Evolutionary conservation across 2,797 vertebrate species (phyloP).

Genomic region (Xenentodon cancila): DNA sequence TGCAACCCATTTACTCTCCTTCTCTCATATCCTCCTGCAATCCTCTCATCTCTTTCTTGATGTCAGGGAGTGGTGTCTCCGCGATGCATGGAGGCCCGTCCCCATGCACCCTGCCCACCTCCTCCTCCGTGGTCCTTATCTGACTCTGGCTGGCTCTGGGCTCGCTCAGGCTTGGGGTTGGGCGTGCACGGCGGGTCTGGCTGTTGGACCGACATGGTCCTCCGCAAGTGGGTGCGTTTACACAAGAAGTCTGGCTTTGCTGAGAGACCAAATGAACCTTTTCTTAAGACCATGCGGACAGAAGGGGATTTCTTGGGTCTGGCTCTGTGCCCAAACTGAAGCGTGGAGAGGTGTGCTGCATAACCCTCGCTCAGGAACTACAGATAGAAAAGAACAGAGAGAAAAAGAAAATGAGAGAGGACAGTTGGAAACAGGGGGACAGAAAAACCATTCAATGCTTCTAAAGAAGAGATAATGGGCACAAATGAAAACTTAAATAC

Average conservation of each 20-base stretch:
- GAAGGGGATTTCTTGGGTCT: conserved; percentile 93
- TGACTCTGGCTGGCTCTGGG: conserved; percentile 97
- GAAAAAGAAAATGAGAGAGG: conserved; percentile 17
- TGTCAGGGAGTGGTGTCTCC: conserved; percentile 84
- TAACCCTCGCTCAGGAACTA: conserved; percentile 98
- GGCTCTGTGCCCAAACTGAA: conserved; percentile 92
- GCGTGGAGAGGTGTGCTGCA: conserved; percentile 90
- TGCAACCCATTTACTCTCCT: conserved; percentile 38
- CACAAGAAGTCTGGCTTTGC: conserved; percentile 96
- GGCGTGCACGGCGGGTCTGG: conserved; percentile 88
- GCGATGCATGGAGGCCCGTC: conserved; percentile 77
- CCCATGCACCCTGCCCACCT: conserved; percentile 76
- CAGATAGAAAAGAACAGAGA: conserved; percentile 13
- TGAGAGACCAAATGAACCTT: conserved; percentile 94
- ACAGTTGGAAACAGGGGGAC: conserved; percentile 1
- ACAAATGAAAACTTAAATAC: conserved; percentile 69
- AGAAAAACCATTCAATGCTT: conserved; percentile 6
- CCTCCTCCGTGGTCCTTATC: conserved; percentile 90
- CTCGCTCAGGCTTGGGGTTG: conserved; percentile 95
- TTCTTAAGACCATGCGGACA: conserved; percentile 93
- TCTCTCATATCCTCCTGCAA: conserved; percentile 37
- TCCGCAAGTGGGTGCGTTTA: conserved; percentile 94
- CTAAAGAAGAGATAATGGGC: neutral
- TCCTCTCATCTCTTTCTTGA: conserved; percentile 23
- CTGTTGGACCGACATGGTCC: conserved; percentile 97